Evolutionary conservation across 2,113 vertebrate genomes (phyloP), one percentile per base, ranked within the genome.

Genomic region (Cairina moschata): DNA sequence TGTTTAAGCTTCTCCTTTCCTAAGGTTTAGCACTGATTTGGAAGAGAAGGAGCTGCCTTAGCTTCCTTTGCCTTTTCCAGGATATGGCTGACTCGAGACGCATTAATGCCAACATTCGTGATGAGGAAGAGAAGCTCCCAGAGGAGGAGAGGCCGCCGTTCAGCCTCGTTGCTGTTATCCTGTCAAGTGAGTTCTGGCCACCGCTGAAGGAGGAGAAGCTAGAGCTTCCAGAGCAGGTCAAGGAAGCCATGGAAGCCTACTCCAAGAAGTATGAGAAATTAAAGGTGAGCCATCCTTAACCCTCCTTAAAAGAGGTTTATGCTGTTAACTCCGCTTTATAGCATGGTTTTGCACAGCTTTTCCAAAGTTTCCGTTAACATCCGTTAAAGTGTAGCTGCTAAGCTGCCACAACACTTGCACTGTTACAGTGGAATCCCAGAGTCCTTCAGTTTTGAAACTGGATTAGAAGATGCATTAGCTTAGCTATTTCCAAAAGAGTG

Each of bases 131-230:
- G 31, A 98, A 98, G 90, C 98, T 99, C 36, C 97, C 98, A 0
- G 97, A 98, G 60, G 99, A 99, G 66, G 98, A 99, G 95, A 98
- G 98, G 96, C 98, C 98, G 0, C 98, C 98, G 0, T 98, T 99
- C 38, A 97, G 98, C 36, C 98, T 99, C 2, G 98, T 98, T 0
- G 98, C 99, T 1, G 98, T 99, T 86, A 99, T 99, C 96, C 97
- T 99, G 42, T 99, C 99, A 4, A 99, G 99, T 0, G 99, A 99
- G 98, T 99, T 99, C 97, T 99, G 99, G 99, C 99, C 99, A 1
- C 97, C 98, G 0, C 98, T 99, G 74, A 99, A 99, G 96, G 99
- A 99, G 54, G 99, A 99, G 98, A 99, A 99, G 96, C 98, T 99
- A 86, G 99, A 99, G 96, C 98, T 99, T 11, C 99, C 99, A 0